Percentiles rank a stretch among this genome's conserved stretches.
phyloP scores from a whole-genome alignment of 2,797 vertebrate species.

The Sebastes reedi region DNA sequence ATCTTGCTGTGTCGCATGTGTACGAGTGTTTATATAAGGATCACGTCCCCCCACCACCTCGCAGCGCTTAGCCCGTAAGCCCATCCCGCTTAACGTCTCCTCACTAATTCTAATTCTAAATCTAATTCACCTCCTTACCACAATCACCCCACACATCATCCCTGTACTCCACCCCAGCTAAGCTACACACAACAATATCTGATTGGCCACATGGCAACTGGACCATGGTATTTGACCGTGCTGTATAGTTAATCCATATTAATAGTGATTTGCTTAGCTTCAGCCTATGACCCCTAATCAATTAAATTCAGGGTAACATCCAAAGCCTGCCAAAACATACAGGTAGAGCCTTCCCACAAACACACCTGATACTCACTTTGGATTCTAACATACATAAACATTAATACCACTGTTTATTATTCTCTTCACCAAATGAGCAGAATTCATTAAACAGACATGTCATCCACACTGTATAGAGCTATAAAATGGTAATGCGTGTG shows the following conservation, averaged over 20 bases:
- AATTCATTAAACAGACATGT: constrained; percentile 23
- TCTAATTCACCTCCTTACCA: constrained; percentile 77
- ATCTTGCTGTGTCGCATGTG: constrained; percentile 10
- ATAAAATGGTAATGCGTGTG: constrained; percentile 19
- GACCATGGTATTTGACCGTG: constrained; percentile 36
- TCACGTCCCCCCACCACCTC: constrained; percentile 34
- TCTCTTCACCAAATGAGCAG: constrained; percentile 6
- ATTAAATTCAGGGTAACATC: constrained; percentile 35
- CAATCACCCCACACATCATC: constrained; percentile 73
- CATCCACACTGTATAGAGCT: constrained; percentile 17
- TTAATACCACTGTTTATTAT: constrained; percentile 19
- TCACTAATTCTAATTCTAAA: constrained; percentile 76
- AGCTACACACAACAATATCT: constrained; percentile 45
- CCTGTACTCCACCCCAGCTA: constrained; percentile 42
- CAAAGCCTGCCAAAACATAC: constrained; percentile 26
- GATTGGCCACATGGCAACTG: constrained; percentile 47
- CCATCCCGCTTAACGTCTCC: constrained; percentile 71
- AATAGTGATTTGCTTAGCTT: constrained; percentile 57
- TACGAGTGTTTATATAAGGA: constrained; percentile 52
- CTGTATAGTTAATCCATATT: constrained; percentile 61
- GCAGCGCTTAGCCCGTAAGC: constrained; percentile 67
- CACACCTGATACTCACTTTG: neutral
- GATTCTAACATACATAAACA: neutral
- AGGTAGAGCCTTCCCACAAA: constrained; percentile 13
- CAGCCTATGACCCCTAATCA: constrained; percentile 41